Conservation (phyloP, 2,888 invertebrate genomes). For the Petrolisthes cinctipes region DNA sequence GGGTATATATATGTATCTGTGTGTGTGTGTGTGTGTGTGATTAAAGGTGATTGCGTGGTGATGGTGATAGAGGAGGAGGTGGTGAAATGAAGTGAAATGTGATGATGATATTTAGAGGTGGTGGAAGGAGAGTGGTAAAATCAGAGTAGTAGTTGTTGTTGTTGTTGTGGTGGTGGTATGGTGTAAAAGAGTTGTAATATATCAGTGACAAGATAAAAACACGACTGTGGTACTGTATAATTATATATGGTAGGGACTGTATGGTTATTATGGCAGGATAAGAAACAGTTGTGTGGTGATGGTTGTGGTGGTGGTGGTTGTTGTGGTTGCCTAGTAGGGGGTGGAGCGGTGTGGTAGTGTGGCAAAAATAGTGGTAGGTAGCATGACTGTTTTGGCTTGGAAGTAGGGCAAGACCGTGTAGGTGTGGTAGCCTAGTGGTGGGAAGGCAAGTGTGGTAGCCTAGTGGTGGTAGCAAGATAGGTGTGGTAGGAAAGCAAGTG, state of each 20-base stretch:
- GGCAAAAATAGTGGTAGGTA: too few species aligned
- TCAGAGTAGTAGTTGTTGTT: neutral
- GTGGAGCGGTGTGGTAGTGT: too few species aligned
- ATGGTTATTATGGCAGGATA: neutral
- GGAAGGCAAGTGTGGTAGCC: neutral
- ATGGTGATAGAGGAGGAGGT: neutral
- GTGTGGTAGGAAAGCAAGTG: too few species aligned
- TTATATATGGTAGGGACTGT: neutral
- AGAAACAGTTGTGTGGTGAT: neutral
- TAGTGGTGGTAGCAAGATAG: neutral
- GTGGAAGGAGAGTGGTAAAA: neutral
- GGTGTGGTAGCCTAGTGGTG: neutral
- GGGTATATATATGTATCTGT: neutral
- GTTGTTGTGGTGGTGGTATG: neutral
- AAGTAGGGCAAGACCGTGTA: too few species aligned
- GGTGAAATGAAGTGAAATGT: neutral
- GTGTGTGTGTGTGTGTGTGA: neutral
- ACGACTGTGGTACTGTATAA: neutral
- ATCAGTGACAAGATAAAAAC: too few species aligned
- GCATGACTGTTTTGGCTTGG: too few species aligned
- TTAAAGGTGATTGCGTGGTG: neutral
- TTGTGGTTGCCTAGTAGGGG: neutral
- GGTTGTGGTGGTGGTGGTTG: neutral
- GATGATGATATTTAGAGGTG: constrained; percentile 1
- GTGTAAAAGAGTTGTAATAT: neutral